These are phyloP conservation scores for Hemicrepidius hirtus DNA, from an alignment of 2,888 invertebrate species.

Conservation along the genomic window DNA sequence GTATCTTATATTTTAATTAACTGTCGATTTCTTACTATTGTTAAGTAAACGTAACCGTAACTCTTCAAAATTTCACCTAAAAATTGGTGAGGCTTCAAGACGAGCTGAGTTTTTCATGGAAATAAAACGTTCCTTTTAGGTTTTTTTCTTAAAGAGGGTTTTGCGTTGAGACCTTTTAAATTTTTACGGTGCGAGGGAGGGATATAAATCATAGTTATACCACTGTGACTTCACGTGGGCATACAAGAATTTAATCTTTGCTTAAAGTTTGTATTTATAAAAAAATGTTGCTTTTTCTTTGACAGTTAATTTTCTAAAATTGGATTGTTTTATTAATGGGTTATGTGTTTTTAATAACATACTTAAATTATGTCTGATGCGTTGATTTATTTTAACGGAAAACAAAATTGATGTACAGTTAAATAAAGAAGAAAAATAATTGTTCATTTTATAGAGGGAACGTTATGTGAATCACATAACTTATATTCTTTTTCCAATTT, in stretches of 20 bases:
- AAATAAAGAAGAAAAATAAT: neutral
- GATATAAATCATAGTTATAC: no score
- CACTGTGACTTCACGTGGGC: neutral
- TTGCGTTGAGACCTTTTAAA: neutral
- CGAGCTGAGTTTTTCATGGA: no score
- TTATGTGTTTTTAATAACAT: neutral
- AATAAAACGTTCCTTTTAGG: no score
- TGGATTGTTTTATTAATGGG: neutral
- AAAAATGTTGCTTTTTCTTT: neutral
- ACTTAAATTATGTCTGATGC: neutral
- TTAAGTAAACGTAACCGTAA: neutral
- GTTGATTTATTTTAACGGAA: neutral
- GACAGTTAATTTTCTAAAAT: neutral
- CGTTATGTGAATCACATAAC: neutral
- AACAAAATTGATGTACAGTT: neutral
- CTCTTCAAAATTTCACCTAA: no score
- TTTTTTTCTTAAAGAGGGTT: neutral
- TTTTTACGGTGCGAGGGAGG: no score
- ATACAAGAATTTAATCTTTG: conserved; percentile 1
- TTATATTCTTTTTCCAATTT: neutral
- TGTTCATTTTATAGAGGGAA: neutral
- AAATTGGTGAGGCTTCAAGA: no score
- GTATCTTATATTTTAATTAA: conserved; percentile 33
- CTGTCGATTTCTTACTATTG: conserved; percentile 15
- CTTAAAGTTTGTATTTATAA: neutral